Percentiles rank a stretch among this genome's conserved stretches.
Conservation (phyloP, 2,888 invertebrate species). For the Ormyrus rosae region DNA sequence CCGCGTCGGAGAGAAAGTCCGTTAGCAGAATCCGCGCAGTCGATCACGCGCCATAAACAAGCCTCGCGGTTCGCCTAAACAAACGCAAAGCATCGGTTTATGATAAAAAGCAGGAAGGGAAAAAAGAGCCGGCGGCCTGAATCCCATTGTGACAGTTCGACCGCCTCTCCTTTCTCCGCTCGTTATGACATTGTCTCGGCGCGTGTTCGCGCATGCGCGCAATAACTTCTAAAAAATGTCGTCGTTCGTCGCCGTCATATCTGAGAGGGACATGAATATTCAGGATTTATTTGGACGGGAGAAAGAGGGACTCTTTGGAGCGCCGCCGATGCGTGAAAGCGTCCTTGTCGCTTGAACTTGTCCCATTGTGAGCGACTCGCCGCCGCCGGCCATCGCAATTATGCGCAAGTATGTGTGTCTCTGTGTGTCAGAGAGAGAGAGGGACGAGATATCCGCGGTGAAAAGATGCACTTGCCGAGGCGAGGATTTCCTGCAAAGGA, state of each 20-base stretch:
- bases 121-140: background rate
- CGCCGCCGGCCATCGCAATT: constrained; percentile 25
- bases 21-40: no score
- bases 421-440: constrained; percentile 1
- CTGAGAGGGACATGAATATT: no score
- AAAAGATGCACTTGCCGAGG: background rate
- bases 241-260: no score
- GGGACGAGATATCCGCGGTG: constrained; percentile 29
- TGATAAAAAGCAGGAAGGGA: background rate
- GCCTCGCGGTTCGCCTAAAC: no score
- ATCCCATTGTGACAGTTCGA: background rate
- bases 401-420: constrained; percentile 24
- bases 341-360: constrained; percentile 74
- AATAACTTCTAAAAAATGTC: background rate
- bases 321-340: constrained; percentile 63
- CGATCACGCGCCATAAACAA: no score
- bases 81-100: no score
- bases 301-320: no score
- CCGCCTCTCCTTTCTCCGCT: background rate
- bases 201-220: constrained; percentile 8
- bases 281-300: no score
- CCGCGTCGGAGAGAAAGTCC: no score
- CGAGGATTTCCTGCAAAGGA: no score
- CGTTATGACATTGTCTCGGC: background rate
- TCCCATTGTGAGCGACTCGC: constrained; percentile 21